Base-by-base conservation (phyloP, 2,113 vertebrate species). In the Oenanthe oenanthe region DNA sequence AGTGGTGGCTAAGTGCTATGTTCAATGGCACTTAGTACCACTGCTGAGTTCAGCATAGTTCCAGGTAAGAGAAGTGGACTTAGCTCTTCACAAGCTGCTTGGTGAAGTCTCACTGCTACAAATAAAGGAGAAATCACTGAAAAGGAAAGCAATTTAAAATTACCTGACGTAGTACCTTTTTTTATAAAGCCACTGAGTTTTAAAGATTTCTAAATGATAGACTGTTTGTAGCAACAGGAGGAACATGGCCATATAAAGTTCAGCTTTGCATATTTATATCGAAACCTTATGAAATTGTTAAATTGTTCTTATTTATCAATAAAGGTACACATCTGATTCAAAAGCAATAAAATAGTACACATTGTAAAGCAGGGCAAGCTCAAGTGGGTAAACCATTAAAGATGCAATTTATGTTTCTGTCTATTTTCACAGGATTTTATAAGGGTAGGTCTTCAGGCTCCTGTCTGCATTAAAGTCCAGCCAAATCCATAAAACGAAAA, bases 401-500 rank as follows among this genome's bases (percentile, higher is more conserved):
- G 50, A 42, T 42, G 15, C 53, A 95, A 89, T 97, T 94, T 97
- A 96, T 95, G 45, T 62, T 95, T 97, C 77, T 88, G 54, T 76
- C 43, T 68, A 20, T 91, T 96, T 96, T 56, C 51, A 54, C 3
- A 7, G 38, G 62, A 84, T 95, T 96, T 96, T 91, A 63, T 85
- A 93, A 92, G 63, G 74, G 74, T 72, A 58, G 29, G 50, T 89
- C 43, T 94, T 42, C 50, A 81, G 65, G 32, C 9, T 95, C 50
- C 75, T 58, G 34, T 58, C 38, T 85, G 50, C 53, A 66, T 93
- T 89, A 92, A 85, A 95, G 42, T 50, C 68, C 89, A 96, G 85
- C 14, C 61, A 97, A 89, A 87, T 50, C 80, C 80, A 88, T 97
- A 96, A 98, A 98, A 97, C 32, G 67, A 96, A 97, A 98, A 97